Percentiles rank a stretch among this genome's conserved stretches.
Conservation (phyloP, 1,140 invertebrate genomes). For the Achatina immaculata region DNA sequence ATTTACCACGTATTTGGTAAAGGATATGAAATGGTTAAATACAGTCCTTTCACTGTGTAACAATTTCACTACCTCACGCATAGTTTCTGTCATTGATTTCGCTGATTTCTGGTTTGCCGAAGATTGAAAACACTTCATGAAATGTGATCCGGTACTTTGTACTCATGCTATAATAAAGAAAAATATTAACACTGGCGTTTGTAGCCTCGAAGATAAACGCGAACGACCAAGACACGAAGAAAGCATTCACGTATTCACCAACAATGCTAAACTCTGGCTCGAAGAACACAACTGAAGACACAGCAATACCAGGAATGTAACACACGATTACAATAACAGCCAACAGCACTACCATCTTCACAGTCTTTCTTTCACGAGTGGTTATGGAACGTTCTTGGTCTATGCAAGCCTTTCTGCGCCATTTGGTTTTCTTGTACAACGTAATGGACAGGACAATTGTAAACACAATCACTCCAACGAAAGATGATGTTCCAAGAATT, state of each 20-base stretch:
- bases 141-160: neutral
- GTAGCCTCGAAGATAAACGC: neutral
- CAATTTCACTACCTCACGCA: no score
- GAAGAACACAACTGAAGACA: neutral
- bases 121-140: neutral
- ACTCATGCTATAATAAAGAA: constrained; percentile 21
- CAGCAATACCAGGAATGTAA: neutral
- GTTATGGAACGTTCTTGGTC: neutral
- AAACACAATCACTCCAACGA: neutral
- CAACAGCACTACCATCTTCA: neutral
- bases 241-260: neutral
- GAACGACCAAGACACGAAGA: neutral
- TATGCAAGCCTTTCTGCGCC: neutral
- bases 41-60: no score
- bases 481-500: neutral
- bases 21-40: no score
- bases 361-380: neutral
- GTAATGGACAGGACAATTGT: neutral
- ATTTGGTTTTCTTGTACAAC: neutral
- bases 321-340: neutral
- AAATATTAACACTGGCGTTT: constrained; percentile 17
- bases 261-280: neutral
- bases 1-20: no score
- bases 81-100: no score
- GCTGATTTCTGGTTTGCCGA: no score